Evolutionary conservation across 2,113 vertebrate genomes (phyloP), one percentile per base, ranked within the genome.

Genomic region (Cryptotis parvus): DNA sequence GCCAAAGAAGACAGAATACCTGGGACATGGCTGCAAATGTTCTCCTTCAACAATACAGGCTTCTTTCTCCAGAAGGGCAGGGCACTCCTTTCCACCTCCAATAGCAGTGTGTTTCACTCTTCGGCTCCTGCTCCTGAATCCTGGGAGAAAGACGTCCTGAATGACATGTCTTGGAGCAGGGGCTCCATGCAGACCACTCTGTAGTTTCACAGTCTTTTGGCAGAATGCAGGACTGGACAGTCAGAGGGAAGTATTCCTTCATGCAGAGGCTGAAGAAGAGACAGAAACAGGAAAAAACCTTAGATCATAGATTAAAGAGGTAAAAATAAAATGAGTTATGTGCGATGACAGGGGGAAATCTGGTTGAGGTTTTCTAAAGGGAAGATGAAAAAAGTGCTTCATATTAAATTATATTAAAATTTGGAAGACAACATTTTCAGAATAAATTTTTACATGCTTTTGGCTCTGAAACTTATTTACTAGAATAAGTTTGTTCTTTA

Each of bases 131-230:
- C 98, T 97, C 29, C 99, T 98, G 43, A 98, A 98, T 72, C 98
- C 99, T 0, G 98, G 98, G 98, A 4, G 97, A 93, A 12, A 98
- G 95, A 77, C 98, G 97, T 18, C 96, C 97, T 69, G 98, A 98
- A 33, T 41, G 97, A 15, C 99, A 99, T 1, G 98, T 98, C 96
- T 96, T 98, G 0, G 98, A 98, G 97, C 99, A 99, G 14, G 96
- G n/a, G 63, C 98, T 99, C 99, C 99, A 99, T 0, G 95, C 85
- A 0, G 98, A 98, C 99, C 99, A 99, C 35, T 98, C 97, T 0
- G 98, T 98, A 0, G 95, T 97, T 91, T 98, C 96, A 4, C 99
- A 99, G 97, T 99, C 98, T 95, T 97, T 98, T 35, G 99, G 97
- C 84, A 99, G 96, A 90, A 99, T 88, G 9, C 99, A 99, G 4